These are phyloP conservation scores for Penaeus vannamei DNA, from an alignment of 1,140 invertebrate genomes.

Conservation along the genomic window DNA sequence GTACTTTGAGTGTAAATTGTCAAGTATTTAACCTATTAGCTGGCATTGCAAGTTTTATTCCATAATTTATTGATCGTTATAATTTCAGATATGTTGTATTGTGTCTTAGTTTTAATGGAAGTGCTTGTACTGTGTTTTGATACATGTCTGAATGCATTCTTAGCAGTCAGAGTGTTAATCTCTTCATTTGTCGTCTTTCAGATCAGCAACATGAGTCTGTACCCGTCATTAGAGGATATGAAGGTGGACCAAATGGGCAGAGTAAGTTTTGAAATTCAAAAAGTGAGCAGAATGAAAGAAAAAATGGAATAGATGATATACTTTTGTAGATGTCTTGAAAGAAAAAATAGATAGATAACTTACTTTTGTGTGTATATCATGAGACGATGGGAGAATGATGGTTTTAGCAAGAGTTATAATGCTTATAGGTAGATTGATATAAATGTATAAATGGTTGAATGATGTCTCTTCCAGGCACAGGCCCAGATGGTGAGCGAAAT, in stretches of 20 bases:
- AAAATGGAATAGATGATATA: neutral
- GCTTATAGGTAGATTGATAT: neutral
- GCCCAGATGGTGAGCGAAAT: conserved; percentile 54
- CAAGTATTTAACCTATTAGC: too few species aligned
- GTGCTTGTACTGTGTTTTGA: too few species aligned
- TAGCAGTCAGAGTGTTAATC: too few species aligned
- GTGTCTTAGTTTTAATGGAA: too few species aligned
- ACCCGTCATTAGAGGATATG: conserved; percentile 95
- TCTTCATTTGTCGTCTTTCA: neutral
- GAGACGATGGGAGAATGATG: neutral
- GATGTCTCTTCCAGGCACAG: conserved; percentile 21
- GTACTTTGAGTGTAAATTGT: too few species aligned
- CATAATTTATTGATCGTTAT: too few species aligned
- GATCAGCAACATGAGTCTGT: conserved; percentile 81
- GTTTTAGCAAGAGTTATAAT: neutral
- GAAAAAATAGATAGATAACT: neutral
- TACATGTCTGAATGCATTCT: too few species aligned
- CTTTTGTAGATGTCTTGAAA: neutral
- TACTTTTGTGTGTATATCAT: neutral
- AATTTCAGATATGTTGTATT: too few species aligned
- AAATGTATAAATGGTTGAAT: neutral
- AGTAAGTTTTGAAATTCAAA: conserved; percentile 73
- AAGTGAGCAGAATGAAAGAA: neutral
- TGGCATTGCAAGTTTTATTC: too few species aligned
- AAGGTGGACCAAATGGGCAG: conserved; percentile 88